Conservation (phyloP, 2,113 vertebrate genomes). For the Callionymus lyra region DNA sequence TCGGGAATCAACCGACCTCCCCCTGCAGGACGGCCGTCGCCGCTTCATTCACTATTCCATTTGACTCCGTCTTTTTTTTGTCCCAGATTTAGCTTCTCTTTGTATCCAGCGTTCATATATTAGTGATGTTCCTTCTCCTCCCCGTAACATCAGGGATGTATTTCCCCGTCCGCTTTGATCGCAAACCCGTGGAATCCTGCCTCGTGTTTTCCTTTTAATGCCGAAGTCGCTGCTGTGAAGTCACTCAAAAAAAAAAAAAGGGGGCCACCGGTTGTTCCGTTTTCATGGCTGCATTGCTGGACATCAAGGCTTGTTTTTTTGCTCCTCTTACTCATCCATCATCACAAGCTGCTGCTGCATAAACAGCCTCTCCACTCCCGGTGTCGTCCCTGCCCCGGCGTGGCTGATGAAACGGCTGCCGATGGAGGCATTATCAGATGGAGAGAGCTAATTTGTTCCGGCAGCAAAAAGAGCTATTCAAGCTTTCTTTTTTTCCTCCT, state of each 20-base stretch:
- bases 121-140: constrained; percentile 61
- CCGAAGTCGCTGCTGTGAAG: too few species aligned
- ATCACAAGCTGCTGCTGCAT: constrained; percentile 11
- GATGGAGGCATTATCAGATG: constrained; percentile 44
- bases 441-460: constrained; percentile 48
- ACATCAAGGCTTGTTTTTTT: constrained; percentile 38
- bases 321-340: constrained; percentile 20
- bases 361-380: constrained; percentile 17
- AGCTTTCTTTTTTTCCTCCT: constrained; percentile 11
- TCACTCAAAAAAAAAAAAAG: not conserved
- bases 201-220: constrained; percentile 45
- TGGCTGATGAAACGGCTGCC: constrained; percentile 40
- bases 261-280: constrained; percentile 17
- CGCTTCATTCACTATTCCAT: constrained; percentile 64
- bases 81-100: constrained; percentile 55
- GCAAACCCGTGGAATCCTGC: constrained; percentile 23
- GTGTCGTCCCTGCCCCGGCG: constrained; percentile 13
- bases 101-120: constrained; percentile 64
- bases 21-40: constrained; percentile 50
- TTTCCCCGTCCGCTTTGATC: constrained; percentile 53
- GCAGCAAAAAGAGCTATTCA: constrained; percentile 34
- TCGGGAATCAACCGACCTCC: constrained; percentile 46
- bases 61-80: constrained; percentile 56
- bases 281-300: constrained; percentile 32
- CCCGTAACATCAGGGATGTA: constrained; percentile 42